Evolutionary conservation across 1,140 invertebrate genomes (phyloP).

Genomic region (Drosophila melanica): DNA sequence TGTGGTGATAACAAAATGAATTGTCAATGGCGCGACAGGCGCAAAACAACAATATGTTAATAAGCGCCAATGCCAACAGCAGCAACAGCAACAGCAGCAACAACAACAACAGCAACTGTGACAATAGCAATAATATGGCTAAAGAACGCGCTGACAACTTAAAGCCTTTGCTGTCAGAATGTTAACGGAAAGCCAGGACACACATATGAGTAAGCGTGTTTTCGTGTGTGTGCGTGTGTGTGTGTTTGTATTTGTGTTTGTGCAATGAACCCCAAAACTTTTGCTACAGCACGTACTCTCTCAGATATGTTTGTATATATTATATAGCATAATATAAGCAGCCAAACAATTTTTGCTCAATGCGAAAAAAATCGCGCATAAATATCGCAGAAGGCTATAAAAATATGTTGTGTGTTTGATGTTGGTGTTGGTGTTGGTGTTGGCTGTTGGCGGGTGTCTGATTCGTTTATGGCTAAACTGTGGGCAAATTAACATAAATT

Average conservation of each 20-base stretch:
- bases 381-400: constrained; percentile 60
- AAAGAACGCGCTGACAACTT: constrained; percentile 78
- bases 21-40: constrained; percentile 69
- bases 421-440: constrained; percentile 17
- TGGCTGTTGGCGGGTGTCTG: constrained; percentile 16
- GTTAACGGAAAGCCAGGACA: constrained; percentile 47
- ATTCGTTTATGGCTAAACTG: constrained; percentile 58
- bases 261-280: constrained; percentile 59
- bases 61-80: constrained; percentile 52
- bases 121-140: constrained; percentile 50
- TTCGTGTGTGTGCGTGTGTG: neutral
- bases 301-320: constrained; percentile 34
- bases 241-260: constrained; percentile 23
- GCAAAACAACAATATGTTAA: constrained; percentile 74
- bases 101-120: constrained; percentile 2
- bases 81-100: constrained; percentile 13
- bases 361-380: constrained; percentile 74
- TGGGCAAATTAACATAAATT: constrained; percentile 74
- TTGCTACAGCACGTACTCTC: constrained; percentile 66
- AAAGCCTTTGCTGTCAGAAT: constrained; percentile 75
- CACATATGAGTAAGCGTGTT: constrained; percentile 6
- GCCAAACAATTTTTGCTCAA: constrained; percentile 68
- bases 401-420: constrained; percentile 54
- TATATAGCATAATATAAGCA: constrained; percentile 27
- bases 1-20: constrained; percentile 69